A percentile compares a stretch with the other conserved stretches of the same genome.
Evolutionary conservation across 2,888 invertebrate genomes (phyloP).

Genomic region (Balanococcus diminutus): DNA sequence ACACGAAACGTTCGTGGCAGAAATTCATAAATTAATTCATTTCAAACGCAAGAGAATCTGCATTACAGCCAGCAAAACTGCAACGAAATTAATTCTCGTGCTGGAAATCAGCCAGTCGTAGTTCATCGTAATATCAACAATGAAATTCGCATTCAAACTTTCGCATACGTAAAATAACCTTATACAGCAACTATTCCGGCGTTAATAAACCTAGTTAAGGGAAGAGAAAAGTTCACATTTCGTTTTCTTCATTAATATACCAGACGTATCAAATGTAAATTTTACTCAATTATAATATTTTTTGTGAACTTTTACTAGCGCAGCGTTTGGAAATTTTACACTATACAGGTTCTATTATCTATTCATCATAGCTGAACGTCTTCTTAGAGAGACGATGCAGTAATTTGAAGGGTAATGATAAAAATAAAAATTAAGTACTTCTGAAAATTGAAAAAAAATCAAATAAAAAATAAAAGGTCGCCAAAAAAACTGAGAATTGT

Average conservation of each 20-base stretch:
- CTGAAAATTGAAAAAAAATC: too few relatives aligned
- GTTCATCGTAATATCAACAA: not conserved
- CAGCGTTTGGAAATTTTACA: not conserved
- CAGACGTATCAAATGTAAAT: not conserved
- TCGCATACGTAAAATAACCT: not conserved
- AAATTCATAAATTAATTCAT: slow-evolving; percentile 11
- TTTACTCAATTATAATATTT: not conserved
- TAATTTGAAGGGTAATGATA: too few relatives aligned
- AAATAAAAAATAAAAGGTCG: too few relatives aligned
- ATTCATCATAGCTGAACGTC: too few relatives aligned
- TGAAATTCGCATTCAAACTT: not conserved
- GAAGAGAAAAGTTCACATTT: not conserved
- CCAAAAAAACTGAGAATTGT: too few relatives aligned
- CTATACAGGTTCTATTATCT: too few relatives aligned
- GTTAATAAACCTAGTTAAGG: slow-evolving; percentile 3
- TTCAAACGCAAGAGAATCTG: slow-evolving; percentile 2
- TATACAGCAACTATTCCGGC: not conserved
- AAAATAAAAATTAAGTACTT: too few relatives aligned
- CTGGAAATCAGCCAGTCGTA: slow-evolving; percentile 16
- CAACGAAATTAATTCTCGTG: slow-evolving; percentile 14
- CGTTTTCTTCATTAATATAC: not conserved
- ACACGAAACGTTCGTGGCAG: not conserved
- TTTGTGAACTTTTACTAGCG: not conserved
- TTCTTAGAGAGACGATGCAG: too few relatives aligned
- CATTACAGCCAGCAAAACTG: not conserved